phyloP scores from a whole-genome alignment of 2,888 invertebrate genomes.

The Polymixis lichenea region DNA sequence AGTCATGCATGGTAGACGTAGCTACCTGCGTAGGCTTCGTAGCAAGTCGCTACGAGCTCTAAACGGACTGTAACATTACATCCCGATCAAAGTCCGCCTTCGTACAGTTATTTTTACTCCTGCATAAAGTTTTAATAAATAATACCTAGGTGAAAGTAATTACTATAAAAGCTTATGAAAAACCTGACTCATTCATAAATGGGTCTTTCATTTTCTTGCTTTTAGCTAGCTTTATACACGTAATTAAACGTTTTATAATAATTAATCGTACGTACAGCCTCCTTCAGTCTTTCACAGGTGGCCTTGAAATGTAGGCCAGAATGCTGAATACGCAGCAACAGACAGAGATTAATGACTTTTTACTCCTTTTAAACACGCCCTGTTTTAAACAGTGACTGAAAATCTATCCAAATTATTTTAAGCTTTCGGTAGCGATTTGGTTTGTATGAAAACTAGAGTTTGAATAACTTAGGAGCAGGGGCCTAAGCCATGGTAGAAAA shows the following conservation, averaged over 20 bases:
- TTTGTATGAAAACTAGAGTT: neutral
- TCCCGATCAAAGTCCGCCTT: neutral
- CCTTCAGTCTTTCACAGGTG: slow-evolving; percentile 35
- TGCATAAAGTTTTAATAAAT: neutral
- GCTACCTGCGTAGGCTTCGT: neutral
- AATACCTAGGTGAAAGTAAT: neutral
- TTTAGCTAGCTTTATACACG: neutral
- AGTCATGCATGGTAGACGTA: neutral
- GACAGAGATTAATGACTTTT: slow-evolving; percentile 54
- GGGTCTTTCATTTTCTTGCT: neutral
- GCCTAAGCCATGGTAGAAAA: neutral
- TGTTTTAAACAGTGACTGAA: slow-evolving; percentile 15
- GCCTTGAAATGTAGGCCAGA: slow-evolving; percentile 39
- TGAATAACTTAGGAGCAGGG: neutral
- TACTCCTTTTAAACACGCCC: slow-evolving; percentile 33
- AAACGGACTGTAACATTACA: neutral
- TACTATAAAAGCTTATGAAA: neutral
- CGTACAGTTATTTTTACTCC: neutral
- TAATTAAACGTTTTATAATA: slow-evolving; percentile 6
- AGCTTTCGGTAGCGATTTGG: neutral
- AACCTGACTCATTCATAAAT: neutral
- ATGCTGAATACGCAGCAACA: slow-evolving; percentile 33
- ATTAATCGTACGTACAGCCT: slow-evolving; percentile 19
- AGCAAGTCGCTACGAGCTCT: neutral
- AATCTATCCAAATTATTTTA: slow-evolving; percentile 18